Percentiles rank a stretch among this genome's conserved stretches.
Conservation (phyloP, 2,888 invertebrate species). For the Cynaeus angustus region DNA sequence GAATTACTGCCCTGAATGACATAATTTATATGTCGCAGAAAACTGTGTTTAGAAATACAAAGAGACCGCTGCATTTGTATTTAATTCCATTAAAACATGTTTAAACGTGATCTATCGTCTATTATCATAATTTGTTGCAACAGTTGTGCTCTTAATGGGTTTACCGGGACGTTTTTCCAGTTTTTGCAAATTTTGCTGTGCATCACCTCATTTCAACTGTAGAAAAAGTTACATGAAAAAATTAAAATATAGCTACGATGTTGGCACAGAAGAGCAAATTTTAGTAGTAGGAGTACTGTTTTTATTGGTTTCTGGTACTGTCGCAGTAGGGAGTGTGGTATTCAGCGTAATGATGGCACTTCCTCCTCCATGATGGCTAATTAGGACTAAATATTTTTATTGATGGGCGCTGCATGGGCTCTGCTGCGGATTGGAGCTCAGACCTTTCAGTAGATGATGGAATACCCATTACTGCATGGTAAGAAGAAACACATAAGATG, state of each 20-base stretch:
- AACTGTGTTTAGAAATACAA: conserved; percentile 56
- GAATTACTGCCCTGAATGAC: conserved; percentile 58
- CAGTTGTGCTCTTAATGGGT: conserved; percentile 43
- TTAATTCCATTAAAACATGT: conserved; percentile 50
- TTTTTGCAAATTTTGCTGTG: conserved; percentile 34
- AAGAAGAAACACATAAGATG: too few species aligned
- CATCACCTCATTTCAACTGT: neutral
- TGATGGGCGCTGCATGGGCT: conserved; percentile 1
- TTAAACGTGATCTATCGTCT: conserved; percentile 52
- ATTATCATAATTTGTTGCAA: conserved; percentile 53
- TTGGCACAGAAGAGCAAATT: neutral
- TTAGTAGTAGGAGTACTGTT: neutral
- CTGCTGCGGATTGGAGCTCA: conserved; percentile 1
- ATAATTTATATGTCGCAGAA: conserved; percentile 57
- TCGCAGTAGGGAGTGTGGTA: too few species aligned
- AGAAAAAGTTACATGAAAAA: neutral
- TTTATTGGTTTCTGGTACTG: neutral
- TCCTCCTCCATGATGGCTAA: conserved; percentile 7
- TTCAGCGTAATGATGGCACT: neutral
- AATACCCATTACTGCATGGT: too few species aligned
- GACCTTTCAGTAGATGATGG: neutral
- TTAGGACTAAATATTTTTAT: conserved; percentile 4
- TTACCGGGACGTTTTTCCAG: conserved; percentile 26
- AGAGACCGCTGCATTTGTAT: conserved; percentile 54
- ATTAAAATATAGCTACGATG: too few species aligned